These are phyloP conservation scores for Bursaphelenchus okinawaensis DNA, from an alignment of 2,888 invertebrate genomes.

Conservation along the genomic window DNA sequence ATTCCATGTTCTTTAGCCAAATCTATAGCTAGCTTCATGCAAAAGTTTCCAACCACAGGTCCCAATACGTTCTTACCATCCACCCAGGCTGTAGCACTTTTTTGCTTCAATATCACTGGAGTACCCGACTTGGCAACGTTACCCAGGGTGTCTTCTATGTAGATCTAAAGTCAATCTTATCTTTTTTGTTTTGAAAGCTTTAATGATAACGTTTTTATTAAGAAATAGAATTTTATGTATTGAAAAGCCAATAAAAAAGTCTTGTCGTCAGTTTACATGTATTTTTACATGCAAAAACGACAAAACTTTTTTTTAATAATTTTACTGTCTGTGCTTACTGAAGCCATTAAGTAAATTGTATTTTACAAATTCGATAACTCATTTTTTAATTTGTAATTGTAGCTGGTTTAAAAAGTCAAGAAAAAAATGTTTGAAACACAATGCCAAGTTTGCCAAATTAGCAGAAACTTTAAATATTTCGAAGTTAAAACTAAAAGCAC, in stretches of 20 bases:
- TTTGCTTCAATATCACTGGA: slow-evolving; percentile 38
- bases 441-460: no score
- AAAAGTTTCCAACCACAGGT: slow-evolving; percentile 69
- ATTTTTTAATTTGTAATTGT: no score
- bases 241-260: no score
- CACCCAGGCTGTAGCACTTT: slow-evolving; percentile 63
- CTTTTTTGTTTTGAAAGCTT: not conserved
- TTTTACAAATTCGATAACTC: no score
- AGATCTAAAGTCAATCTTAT: not conserved
- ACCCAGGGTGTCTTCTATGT: slow-evolving; percentile 10
- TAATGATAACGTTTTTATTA: not conserved
- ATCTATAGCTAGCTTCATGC: slow-evolving; percentile 67
- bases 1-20: slow-evolving; percentile 75
- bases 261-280: no score
- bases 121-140: slow-evolving; percentile 6
- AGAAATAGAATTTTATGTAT: not conserved
- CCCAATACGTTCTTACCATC: slow-evolving; percentile 77
- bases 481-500: no score
- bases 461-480: no score
- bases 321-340: not conserved
- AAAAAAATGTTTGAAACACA: no score
- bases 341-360: no score
- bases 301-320: not conserved
- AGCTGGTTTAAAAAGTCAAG: no score
- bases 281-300: no score